Conservation (phyloP, 1,140 invertebrate species). For the Drosophila santomea region DNA sequence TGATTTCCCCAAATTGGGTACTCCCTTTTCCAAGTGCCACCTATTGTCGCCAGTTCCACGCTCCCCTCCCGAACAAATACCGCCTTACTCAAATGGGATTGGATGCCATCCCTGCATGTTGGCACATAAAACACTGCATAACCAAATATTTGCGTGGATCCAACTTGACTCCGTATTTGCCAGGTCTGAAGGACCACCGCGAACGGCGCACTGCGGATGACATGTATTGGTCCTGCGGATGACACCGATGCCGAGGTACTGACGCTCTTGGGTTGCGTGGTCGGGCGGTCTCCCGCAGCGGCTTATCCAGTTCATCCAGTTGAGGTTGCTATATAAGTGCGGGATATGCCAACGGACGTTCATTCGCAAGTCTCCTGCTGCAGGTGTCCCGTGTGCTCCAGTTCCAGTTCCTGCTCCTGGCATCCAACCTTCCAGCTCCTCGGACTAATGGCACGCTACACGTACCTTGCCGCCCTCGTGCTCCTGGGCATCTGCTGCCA, state of each 20-base stretch:
- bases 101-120: slow-evolving; percentile 3
- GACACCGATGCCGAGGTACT: slow-evolving; percentile 59
- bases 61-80: slow-evolving; percentile 43
- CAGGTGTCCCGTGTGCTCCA: slow-evolving; percentile 27
- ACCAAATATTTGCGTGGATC: slow-evolving; percentile 68
- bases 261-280: slow-evolving; percentile 44
- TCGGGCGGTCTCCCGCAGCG: slow-evolving; percentile 53
- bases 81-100: slow-evolving; percentile 9
- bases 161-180: slow-evolving; percentile 60
- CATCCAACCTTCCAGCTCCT: neutral
- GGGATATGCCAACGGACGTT: slow-evolving; percentile 9
- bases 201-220: slow-evolving; percentile 40
- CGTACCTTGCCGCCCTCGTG: slow-evolving; percentile 26
- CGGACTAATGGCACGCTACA: slow-evolving; percentile 41
- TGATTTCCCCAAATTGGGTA: neutral
- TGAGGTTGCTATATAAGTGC: slow-evolving; percentile 52
- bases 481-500: slow-evolving; percentile 31
- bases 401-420: slow-evolving; percentile 20
- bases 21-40: neutral
- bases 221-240: slow-evolving; percentile 70
- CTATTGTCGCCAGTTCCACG: slow-evolving; percentile 1
- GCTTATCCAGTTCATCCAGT: slow-evolving; percentile 60
- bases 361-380: slow-evolving; percentile 54
- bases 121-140: slow-evolving; percentile 78
- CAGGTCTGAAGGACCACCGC: slow-evolving; percentile 14